Evolutionary conservation across 2,888 invertebrate genomes (phyloP).

Genomic region (Ametastegia equiseti): DNA sequence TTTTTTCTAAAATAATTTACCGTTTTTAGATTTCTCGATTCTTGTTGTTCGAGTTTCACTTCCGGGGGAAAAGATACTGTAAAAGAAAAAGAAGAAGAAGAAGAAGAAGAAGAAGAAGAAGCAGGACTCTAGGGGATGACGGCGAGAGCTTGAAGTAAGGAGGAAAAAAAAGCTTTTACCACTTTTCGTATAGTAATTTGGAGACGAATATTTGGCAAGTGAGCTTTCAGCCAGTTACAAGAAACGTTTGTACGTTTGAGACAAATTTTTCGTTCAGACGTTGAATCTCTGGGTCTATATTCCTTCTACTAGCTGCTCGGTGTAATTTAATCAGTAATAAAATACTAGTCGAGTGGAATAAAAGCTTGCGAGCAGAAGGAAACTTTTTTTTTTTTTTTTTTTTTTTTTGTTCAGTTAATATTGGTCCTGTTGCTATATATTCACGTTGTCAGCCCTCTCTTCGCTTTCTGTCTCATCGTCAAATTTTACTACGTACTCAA

Average conservation of each 20-base stretch:
- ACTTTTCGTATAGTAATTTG: not conserved
- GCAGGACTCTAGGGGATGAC: no score
- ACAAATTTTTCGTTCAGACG: not conserved
- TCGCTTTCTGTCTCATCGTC: not conserved
- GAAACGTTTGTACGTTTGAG: not conserved
- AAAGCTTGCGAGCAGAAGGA: not conserved
- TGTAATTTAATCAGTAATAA: slow-evolving; percentile 43
- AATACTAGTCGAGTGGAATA: slow-evolving; percentile 19
- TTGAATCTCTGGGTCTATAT: not conserved
- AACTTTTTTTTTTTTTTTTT: not conserved
- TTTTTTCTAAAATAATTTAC: not conserved
- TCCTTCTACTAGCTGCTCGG: not conserved
- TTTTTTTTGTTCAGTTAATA: not conserved
- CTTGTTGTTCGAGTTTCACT: no score
- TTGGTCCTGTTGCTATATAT: not conserved
- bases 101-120: no score
- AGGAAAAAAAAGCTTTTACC: no score
- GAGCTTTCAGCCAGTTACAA: not conserved
- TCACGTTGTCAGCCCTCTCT: not conserved
- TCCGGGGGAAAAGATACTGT: no score
- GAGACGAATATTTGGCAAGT: not conserved
- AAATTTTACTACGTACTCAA: slow-evolving; percentile 25
- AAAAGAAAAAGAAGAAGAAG: no score
- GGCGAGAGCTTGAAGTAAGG: no score
- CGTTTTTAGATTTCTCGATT: no score